Percentiles rank a stretch among this genome's conserved stretches.
Conservation (phyloP, 2,888 invertebrate genomes). For the Daptonema setosum region DNA sequence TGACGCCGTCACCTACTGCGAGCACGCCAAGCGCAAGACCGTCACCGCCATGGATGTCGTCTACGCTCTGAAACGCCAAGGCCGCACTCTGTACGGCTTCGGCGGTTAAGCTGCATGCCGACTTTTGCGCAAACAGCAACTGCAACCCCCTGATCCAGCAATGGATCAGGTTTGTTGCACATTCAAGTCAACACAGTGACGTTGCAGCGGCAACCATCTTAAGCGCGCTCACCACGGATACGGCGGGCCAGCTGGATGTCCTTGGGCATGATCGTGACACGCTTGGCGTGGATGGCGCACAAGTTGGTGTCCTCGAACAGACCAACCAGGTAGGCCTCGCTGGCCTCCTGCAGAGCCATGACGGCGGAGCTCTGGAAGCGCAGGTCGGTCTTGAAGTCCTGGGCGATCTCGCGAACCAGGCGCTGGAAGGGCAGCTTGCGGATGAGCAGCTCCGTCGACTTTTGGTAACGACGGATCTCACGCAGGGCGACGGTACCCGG, state of each 20-base stretch:
- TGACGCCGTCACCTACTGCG: constrained; percentile 61
- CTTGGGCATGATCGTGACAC: constrained; percentile 2
- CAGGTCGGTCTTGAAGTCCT: constrained; percentile 77
- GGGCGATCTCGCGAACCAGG: constrained; percentile 83
- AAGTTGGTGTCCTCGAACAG: constrained; percentile 1
- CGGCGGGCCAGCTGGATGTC: constrained; percentile 1
- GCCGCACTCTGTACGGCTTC: constrained; percentile 56
- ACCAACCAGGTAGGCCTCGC: background rate
- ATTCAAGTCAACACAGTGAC: no score
- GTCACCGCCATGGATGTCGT: constrained; percentile 61
- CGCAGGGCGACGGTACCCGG: constrained; percentile 87
- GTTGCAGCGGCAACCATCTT: background rate
- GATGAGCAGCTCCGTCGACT: constrained; percentile 48
- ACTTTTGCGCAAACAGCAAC: no score
- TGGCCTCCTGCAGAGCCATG: constrained; percentile 43
- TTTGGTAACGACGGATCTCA: constrained; percentile 89
- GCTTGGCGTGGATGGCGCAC: constrained; percentile 1
- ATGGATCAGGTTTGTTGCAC: no score
- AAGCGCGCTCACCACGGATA: background rate
- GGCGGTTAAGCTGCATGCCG: no score
- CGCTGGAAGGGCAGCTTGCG: constrained; percentile 6
- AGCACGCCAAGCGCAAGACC: constrained; percentile 65
- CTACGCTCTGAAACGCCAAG: constrained; percentile 50
- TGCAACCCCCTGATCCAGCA: no score
- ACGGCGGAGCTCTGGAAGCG: constrained; percentile 51